Evolutionary conservation across 2,888 invertebrate genomes (phyloP).

Genomic region (Leptinotarsa tumamoca): DNA sequence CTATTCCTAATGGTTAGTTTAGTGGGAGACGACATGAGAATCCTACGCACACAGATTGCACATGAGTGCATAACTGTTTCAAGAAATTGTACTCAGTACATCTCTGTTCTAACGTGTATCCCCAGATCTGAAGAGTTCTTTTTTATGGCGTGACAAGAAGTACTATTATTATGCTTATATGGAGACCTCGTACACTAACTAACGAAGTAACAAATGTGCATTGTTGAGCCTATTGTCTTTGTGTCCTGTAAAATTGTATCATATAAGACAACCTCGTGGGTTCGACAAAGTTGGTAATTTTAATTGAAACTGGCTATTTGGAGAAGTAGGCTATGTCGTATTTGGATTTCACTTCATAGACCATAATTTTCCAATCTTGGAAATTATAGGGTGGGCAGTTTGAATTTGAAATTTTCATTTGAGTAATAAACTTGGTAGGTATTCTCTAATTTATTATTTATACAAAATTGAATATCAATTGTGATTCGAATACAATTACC

Average conservation of each 20-base stretch:
- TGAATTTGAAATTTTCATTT: too few species aligned
- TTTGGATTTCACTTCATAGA: not conserved
- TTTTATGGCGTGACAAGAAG: slow-evolving; percentile 20
- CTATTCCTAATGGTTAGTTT: too few species aligned
- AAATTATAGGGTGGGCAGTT: not conserved
- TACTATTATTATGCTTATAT: slow-evolving; percentile 26
- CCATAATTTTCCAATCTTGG: not conserved
- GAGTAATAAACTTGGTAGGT: too few species aligned
- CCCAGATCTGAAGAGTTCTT: slow-evolving; percentile 24
- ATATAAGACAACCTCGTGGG: slow-evolving; percentile 8
- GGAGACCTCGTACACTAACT: slow-evolving; percentile 25
- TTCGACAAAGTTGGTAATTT: not conserved
- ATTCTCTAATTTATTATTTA: too few species aligned
- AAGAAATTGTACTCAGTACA: slow-evolving; percentile 4
- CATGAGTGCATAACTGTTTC: not conserved
- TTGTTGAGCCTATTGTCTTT: slow-evolving; percentile 23
- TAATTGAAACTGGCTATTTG: slow-evolving; percentile 10
- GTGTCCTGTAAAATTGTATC: slow-evolving; percentile 13
- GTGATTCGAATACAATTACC: too few species aligned
- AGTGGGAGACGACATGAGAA: too few species aligned
- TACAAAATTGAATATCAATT: too few species aligned
- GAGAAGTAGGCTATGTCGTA: not conserved
- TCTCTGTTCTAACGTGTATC: slow-evolving; percentile 6
- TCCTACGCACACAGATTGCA: too few species aligned
- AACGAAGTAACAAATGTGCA: slow-evolving; percentile 24